These are phyloP conservation scores for Hydraecia micacea DNA, from an alignment of 2,888 invertebrate genomes.

Conservation along the genomic window DNA sequence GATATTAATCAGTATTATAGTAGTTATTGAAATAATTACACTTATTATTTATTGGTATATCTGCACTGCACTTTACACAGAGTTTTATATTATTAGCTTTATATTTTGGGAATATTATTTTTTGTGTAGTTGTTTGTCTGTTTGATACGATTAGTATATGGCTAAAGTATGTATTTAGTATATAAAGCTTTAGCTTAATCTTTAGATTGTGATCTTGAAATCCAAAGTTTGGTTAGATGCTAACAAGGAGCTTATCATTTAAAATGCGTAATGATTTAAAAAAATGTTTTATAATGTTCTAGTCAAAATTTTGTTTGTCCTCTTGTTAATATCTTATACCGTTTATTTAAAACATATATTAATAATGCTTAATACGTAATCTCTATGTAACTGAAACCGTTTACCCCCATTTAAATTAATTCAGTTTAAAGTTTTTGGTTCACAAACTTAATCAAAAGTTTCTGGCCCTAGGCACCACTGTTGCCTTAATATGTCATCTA, in stretches of 20 bases:
- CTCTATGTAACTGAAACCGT: background rate
- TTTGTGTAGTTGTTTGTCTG: constrained; percentile 44
- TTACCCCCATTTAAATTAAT: background rate
- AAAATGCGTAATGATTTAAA: background rate
- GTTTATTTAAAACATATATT: background rate
- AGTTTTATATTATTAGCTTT: constrained; percentile 54
- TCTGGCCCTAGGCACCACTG: background rate
- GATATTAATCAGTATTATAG: constrained; percentile 58
- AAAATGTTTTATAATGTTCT: background rate
- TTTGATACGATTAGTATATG: constrained; percentile 28
- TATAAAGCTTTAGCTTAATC: constrained; percentile 21
- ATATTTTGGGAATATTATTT: constrained; percentile 58
- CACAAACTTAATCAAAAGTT: background rate
- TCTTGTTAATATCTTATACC: background rate
- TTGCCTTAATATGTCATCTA: background rate
- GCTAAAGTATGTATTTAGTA: constrained; percentile 39
- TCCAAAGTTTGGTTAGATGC: constrained; percentile 8
- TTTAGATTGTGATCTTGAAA: constrained; percentile 11
- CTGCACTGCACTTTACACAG: constrained; percentile 71
- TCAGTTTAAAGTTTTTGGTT: background rate
- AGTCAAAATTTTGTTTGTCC: background rate
- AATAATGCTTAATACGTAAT: constrained; percentile 11
- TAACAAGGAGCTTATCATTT: constrained; percentile 14
- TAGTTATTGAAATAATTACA: constrained; percentile 50
- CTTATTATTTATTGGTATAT: constrained; percentile 56